Conservation (phyloP, 1,140 invertebrate genomes). For the Colletes latitarsis region DNA sequence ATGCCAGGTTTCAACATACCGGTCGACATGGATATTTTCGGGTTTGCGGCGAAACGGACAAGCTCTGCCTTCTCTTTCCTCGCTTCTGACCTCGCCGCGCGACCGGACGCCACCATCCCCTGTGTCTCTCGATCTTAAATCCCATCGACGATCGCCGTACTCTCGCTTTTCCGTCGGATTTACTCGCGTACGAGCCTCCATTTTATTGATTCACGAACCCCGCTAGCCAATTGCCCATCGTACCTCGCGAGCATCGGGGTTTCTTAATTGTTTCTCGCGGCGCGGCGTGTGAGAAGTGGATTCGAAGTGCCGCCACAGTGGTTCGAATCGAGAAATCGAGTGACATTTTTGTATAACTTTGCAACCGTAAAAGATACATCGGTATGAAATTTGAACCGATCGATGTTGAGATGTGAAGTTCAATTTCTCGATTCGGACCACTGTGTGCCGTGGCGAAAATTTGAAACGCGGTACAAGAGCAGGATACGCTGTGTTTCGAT, state of each 20-base stretch:
- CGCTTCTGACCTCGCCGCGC: constrained; percentile 24
- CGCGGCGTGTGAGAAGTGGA: neutral
- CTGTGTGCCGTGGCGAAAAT: too few species aligned
- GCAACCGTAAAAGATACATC: too few species aligned
- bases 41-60: constrained; percentile 72
- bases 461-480: too few species aligned
- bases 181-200: neutral
- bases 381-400: too few species aligned
- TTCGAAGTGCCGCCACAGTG: too few species aligned
- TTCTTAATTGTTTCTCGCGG: neutral
- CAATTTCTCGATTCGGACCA: too few species aligned
- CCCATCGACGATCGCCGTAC: neutral
- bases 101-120: neutral
- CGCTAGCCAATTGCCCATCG: neutral
- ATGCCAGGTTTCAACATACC: constrained; percentile 77
- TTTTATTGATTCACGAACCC: constrained; percentile 7
- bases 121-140: neutral
- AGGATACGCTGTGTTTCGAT: too few species aligned
- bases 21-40: constrained; percentile 80
- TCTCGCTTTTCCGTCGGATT: neutral
- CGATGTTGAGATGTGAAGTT: too few species aligned
- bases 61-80: constrained; percentile 29
- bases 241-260: neutral
- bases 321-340: too few species aligned
- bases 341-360: too few species aligned